Evolutionary conservation across 2,113 vertebrate genomes (phyloP), one percentile per base, ranked within the genome.

Genomic region (Collichthys lucidus): DNA sequence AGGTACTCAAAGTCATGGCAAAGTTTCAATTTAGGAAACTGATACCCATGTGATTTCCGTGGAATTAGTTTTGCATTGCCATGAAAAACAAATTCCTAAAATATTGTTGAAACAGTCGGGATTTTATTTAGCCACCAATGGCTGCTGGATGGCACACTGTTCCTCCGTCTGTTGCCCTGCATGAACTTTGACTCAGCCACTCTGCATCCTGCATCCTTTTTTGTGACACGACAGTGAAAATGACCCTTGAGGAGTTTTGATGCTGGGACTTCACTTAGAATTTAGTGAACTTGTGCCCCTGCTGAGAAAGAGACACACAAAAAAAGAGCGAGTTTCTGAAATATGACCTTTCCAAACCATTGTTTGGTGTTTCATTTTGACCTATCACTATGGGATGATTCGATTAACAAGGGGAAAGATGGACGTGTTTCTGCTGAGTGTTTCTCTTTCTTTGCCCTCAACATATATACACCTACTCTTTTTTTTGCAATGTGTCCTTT

Each of bases 281-380:
- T 63, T 60, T 11, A 65, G 44, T 80, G 67, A 77, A 64, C 66
- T 26, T 17, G 50, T 63, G 50, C 20, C 64, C n/a, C 35, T n/a
- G 78, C 35, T 55, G 52, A 61, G 66, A 65, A 50, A 53, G 24
- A 52, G 26, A 70, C 5, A 15, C 10, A 46, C 5, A 52, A 35
- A 46, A 62, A 22, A 63, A 62, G 31, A 77, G 46, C n/a, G 42
- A 85, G 74, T 56, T 66, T 65, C 78, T 78, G 74, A 61, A 79
- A 66, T 15, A 49, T 35, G 65, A 16, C 52, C 22, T 75, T 78
- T 60, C 50, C 44, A 47, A 26, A 42, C 11, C 10, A 29, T n/a
- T 44, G 70, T 75, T 31, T 59, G 55, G 52, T 46, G 35, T 65
- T 72, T 59, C 26, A 47, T 67, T 77, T 35, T 88, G 86, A 82